Base-by-base conservation (phyloP, 1,140 invertebrate genomes). In the Mizuhopecten yessoensis region DNA sequence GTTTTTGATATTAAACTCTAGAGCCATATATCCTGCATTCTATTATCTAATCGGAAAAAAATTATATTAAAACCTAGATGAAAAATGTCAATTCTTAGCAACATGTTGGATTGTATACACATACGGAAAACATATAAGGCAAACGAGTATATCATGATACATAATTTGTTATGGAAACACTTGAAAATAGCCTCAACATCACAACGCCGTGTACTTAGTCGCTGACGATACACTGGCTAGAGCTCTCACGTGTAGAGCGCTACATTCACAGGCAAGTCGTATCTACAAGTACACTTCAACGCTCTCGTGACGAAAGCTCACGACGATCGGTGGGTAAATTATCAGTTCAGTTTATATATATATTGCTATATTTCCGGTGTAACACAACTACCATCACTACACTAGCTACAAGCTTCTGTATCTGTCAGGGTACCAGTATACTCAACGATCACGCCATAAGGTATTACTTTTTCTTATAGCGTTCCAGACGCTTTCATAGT, bases 111-210 rank as follows among this genome's bases (percentile, higher is more conserved):
- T 45, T 45, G 42, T 45, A 13, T 45, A 45, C 42, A 45, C 42
- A 45, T 45, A 75, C 17, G n/a, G 23, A 75, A n/a, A 29, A 75
- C n/a, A 75, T n/a, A 75, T 75, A 75, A 75, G 57, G 57, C 57
- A 75, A 75, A 75, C 57, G 57, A 75, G 57, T 75, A 75, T 75
- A 75, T 29, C 11, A 75, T 75, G 11, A 75, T 75, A 75, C 57
- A 75, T 13, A 75, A 75, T 9, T 75, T 75, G 57, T 75, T 45
- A 75, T 75, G 57, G 57, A 75, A 75, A 75, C 57, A 75, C 57
- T n/a, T 75, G 5, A 13, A 45, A 45, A 45, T 45, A 45, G 42
- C 42, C 17, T 45, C 42, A 75, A 29, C 57, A 75, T 75, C 57
- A 75, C 57, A 75, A 75, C 57, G 17, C 57, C 5, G 57, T 75